Base-by-base conservation (phyloP, 2,888 invertebrate species). In the Laspeyria flexula region DNA sequence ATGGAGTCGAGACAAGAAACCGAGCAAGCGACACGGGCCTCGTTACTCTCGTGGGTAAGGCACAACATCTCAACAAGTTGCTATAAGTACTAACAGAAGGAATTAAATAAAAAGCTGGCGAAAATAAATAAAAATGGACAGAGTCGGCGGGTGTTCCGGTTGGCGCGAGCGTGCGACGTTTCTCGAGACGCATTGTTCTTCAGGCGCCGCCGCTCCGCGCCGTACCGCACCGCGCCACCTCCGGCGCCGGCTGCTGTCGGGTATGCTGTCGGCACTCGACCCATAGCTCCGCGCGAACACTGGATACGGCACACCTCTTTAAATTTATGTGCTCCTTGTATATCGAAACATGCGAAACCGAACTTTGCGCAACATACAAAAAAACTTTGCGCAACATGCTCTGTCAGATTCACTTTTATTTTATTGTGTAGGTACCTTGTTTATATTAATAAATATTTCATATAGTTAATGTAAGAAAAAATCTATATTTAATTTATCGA, bases 101-200 rank as follows among this genome's bases (percentile, higher is more conserved):
- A 64, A 65, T 70, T 70, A 70, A 71, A 71, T 65, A 64, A 67
- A 65, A 54, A 50, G 62, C 55, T 47, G 49, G 52, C 43, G 52
- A 61, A 58, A 67, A 67, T 56, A 68, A 68, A 64, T 66, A 68
- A 71, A 66, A 65, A 60, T 53, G 47, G 37, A 60, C 53, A 45
- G 33, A 59, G 61, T 47, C 50, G 51, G 49, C 52, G 51, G 50
- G 67, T 60, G 55, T 57, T 60, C 61, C 50, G 53, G 47, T 42
- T 39, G 56, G 65, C 47, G 61, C 55, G 59, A 34, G 34, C 43
- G 41, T 40, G 25, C 52, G 57, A 46, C 48, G 58, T 15, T 43
- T 47, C 45, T 42, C 38, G 35, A 58, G 58, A 64, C 66, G 61
- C 71, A 75, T 75, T 75, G 75, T 75, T 73, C 64, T 60, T 61